Conservation (phyloP, 1,140 invertebrate genomes). For the Drosophila triauraria region DNA sequence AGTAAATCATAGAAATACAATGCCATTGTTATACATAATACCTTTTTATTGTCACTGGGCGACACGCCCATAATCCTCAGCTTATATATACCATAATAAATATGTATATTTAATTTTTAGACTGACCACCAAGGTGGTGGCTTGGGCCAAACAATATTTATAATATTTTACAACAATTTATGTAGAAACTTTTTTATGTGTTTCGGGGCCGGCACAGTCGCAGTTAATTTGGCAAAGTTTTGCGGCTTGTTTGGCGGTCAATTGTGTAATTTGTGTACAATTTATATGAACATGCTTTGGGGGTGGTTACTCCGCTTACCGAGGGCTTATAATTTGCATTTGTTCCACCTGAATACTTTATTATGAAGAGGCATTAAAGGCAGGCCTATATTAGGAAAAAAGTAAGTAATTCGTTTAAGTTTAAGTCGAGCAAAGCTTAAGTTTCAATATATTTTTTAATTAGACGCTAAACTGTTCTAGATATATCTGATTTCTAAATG, state of each 20-base stretch:
- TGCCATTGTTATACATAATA: conserved; percentile 7
- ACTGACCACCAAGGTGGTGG: conserved; percentile 20
- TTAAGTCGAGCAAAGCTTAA: background rate
- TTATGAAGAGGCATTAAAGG: conserved; percentile 1
- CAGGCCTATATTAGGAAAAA: background rate
- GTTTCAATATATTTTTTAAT: background rate
- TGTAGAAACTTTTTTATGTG: conserved; percentile 63
- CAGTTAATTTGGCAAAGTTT: conserved; percentile 70
- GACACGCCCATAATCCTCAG: conserved; percentile 14
- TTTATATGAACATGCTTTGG: conserved; percentile 23
- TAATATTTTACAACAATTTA: conserved; percentile 70
- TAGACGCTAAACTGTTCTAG: too few species aligned
- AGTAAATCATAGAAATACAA: conserved; percentile 33
- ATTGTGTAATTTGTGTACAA: conserved; percentile 65
- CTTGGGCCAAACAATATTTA: conserved; percentile 56
- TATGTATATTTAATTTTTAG: conserved; percentile 18
- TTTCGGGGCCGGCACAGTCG: conserved; percentile 27
- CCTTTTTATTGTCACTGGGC: conserved; percentile 5
- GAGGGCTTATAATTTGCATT: conserved; percentile 35
- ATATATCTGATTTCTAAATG: too few species aligned
- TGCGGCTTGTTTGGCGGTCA: conserved; percentile 70
- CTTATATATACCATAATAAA: conserved; percentile 1
- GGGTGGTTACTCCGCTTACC: conserved; percentile 1
- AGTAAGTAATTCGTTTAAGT: background rate
- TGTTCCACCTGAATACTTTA: conserved; percentile 19